Evolutionary conservation across 2,797 vertebrate species (phyloP).

Genomic region (Ambastaia sidthimunki): DNA sequence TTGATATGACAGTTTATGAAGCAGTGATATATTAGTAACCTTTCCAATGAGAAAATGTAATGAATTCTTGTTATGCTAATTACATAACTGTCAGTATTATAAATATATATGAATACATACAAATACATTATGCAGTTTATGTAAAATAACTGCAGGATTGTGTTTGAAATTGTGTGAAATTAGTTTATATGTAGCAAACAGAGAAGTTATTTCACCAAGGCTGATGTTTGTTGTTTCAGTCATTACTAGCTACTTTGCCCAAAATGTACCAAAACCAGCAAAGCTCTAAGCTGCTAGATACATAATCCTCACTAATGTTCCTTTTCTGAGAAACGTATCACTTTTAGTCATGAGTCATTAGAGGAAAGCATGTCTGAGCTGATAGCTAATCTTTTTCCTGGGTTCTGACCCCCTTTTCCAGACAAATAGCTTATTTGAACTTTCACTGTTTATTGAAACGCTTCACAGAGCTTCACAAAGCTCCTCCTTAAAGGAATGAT

Average conservation of each 20-base stretch:
- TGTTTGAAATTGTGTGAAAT: too few relatives aligned
- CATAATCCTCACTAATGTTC: neutral
- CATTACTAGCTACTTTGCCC: neutral
- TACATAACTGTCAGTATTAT: neutral
- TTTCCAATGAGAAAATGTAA: constrained; percentile 25
- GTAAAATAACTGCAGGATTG: neutral
- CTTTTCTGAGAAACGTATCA: constrained; percentile 4
- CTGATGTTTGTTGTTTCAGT: neutral
- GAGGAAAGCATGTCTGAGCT: constrained; percentile 50
- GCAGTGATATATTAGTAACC: constrained; percentile 29
- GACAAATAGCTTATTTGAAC: constrained; percentile 30
- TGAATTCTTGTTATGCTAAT: constrained; percentile 20
- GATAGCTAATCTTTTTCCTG: constrained; percentile 54
- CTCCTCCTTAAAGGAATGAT: constrained; percentile 15
- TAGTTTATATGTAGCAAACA: neutral
- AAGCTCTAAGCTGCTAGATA: neutral
- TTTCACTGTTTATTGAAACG: constrained; percentile 20
- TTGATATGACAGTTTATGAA: constrained; percentile 13
- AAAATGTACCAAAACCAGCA: neutral
- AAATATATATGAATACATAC: neutral
- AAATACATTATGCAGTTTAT: neutral
- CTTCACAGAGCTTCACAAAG: constrained; percentile 26
- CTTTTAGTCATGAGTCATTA: constrained; percentile 50
- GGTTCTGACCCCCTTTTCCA: constrained; percentile 37
- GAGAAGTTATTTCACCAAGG: neutral